Evolutionary conservation across 2,888 invertebrate species (phyloP).

Genomic region (Spilosoma lubricipeda): DNA sequence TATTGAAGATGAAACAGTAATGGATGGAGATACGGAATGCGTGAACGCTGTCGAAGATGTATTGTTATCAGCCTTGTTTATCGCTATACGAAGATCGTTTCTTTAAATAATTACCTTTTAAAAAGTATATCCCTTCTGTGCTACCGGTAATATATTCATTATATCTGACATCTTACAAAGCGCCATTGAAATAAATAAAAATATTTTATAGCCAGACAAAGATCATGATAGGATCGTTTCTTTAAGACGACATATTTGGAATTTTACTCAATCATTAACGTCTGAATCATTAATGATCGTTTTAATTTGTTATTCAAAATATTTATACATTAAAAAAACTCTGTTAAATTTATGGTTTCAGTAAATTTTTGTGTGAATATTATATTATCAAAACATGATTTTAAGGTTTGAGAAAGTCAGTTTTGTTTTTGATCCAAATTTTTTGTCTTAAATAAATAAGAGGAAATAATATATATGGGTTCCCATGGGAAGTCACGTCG

Average conservation of each 20-base stretch:
- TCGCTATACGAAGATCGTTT: slow-evolving; percentile 82
- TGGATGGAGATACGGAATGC: slow-evolving; percentile 85
- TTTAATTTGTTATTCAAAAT: slow-evolving; percentile 69
- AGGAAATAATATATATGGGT: slow-evolving; percentile 55
- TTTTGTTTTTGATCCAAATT: slow-evolving; percentile 62
- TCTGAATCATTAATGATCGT: slow-evolving; percentile 64
- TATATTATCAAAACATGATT: slow-evolving; percentile 65
- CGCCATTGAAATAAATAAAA: slow-evolving; percentile 80
- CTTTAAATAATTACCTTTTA: slow-evolving; percentile 84
- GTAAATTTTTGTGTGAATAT: slow-evolving; percentile 58
- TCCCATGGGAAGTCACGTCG: slow-evolving; percentile 72
- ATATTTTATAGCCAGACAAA: slow-evolving; percentile 72
- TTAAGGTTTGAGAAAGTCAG: slow-evolving; percentile 55
- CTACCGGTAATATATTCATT: slow-evolving; percentile 86
- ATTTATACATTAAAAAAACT: slow-evolving; percentile 57
- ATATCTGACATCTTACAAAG: slow-evolving; percentile 83
- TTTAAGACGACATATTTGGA: slow-evolving; percentile 67
- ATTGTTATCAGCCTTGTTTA: slow-evolving; percentile 85
- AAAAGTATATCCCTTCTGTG: slow-evolving; percentile 77
- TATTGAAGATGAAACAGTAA: slow-evolving; percentile 86
- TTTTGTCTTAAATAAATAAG: slow-evolving; percentile 65
- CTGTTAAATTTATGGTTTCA: slow-evolving; percentile 59
- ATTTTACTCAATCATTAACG: slow-evolving; percentile 62
- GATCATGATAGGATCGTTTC: slow-evolving; percentile 69
- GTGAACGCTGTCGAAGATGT: slow-evolving; percentile 85